phyloP scores from a whole-genome alignment of 2,888 invertebrate species.

The Zaprionus bogoriensis region DNA sequence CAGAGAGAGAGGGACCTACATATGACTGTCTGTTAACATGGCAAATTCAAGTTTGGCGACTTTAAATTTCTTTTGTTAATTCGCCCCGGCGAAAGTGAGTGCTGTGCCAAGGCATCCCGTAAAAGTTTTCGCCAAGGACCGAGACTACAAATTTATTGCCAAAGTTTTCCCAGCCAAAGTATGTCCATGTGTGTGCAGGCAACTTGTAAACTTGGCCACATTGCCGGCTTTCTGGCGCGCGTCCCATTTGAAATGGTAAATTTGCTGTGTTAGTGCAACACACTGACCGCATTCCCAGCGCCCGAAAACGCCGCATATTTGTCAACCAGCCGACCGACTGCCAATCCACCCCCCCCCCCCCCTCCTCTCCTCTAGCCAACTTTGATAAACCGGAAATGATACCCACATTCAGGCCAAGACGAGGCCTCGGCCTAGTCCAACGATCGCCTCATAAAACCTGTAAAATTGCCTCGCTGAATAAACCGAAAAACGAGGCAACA shows the following conservation, averaged over 20 bases:
- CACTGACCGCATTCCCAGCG: constrained; percentile 72
- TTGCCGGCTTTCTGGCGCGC: constrained; percentile 18
- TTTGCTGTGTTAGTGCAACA: constrained; percentile 37
- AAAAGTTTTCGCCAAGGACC: constrained; percentile 48
- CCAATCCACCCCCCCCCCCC: background rate
- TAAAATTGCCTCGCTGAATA: constrained; percentile 43
- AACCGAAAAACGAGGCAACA: constrained; percentile 16
- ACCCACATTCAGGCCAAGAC: constrained; percentile 29
- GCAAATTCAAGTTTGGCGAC: constrained; percentile 63
- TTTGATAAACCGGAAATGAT: constrained; percentile 68
- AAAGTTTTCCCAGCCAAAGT: constrained; percentile 54
- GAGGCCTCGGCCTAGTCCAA: constrained; percentile 17
- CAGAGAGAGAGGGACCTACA: background rate
- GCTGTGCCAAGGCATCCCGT: background rate
- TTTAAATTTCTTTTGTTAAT: constrained; percentile 72
- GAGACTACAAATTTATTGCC: constrained; percentile 66
- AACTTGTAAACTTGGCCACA: constrained; percentile 57
- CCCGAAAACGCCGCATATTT: constrained; percentile 66
- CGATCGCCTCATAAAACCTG: constrained; percentile 73
- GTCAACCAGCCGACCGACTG: constrained; percentile 47
- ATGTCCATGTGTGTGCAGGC: constrained; percentile 33
- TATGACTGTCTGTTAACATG: constrained; percentile 3
- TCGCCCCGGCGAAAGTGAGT: constrained; percentile 20
- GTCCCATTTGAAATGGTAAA: constrained; percentile 64
- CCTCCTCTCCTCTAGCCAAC: background rate